phyloP scores from a whole-genome alignment of 1,140 invertebrate species.

The Achroia grisella region DNA sequence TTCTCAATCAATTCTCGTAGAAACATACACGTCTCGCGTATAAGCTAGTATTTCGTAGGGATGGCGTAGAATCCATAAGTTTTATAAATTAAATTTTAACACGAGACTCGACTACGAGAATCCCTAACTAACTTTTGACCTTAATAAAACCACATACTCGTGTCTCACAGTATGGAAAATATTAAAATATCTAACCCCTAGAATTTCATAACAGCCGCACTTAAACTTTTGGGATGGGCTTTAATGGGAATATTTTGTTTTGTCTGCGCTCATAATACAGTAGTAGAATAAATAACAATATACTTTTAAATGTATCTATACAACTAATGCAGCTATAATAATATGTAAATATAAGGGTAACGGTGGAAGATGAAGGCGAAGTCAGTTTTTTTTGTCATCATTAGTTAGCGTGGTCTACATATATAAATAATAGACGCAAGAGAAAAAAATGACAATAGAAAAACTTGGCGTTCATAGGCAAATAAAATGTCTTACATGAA shows the following conservation, averaged over 20 bases:
- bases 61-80: not conserved
- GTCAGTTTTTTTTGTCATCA: no score
- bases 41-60: no score
- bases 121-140: conserved; percentile 7
- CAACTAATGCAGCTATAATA: no score
- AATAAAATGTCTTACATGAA: no score
- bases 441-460: no score
- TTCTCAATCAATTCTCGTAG: no score
- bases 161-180: not conserved
- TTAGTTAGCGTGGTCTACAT: no score
- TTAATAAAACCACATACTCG: conserved; percentile 5
- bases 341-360: no score
- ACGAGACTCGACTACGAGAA: not conserved
- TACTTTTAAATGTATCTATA: not conserved
- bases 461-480: no score
- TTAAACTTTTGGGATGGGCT: conserved; percentile 9
- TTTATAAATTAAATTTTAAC: conserved; percentile 3
- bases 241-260: conserved; percentile 6
- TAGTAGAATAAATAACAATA: not conserved
- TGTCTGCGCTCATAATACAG: not conserved
- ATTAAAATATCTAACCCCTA: conserved; percentile 9
- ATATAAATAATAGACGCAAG: no score
- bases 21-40: no score
- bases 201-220: conserved; percentile 10
- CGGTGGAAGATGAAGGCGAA: no score